A percentile compares a stretch with the other conserved stretches of the same genome.
Evolutionary conservation across 2,888 invertebrate genomes (phyloP).

Genomic region (Gortyna flavago): DNA sequence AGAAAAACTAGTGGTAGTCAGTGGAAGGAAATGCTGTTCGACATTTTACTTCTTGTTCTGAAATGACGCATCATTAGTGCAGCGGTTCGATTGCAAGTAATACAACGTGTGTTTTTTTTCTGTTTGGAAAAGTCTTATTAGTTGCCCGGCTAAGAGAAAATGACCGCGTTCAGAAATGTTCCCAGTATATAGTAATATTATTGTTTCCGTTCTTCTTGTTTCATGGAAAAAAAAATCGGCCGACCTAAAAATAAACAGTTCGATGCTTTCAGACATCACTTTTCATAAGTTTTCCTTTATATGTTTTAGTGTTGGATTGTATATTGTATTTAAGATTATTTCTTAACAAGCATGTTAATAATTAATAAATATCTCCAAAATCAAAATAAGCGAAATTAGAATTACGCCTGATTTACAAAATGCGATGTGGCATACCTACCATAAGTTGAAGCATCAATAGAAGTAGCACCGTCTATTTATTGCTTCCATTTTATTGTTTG

Average conservation of each 20-base stretch:
- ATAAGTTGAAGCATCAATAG: neutral
- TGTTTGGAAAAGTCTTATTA: neutral
- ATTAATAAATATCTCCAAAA: neutral
- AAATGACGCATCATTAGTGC: constrained; percentile 38
- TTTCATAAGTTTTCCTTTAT: no score
- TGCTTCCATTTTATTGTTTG: neutral
- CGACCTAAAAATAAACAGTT: neutral
- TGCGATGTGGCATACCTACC: neutral
- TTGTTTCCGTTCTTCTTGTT: neutral
- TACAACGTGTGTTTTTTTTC: neutral
- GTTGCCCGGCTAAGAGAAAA: neutral
- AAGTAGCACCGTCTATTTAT: neutral
- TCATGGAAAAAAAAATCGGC: neutral
- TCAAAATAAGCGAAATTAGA: neutral
- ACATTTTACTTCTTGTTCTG: constrained; percentile 37
- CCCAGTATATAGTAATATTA: no score
- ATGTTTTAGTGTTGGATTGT: no score
- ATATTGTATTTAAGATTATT: no score
- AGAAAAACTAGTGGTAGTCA: constrained; percentile 53
- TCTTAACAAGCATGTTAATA: no score
- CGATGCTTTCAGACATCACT: neutral
- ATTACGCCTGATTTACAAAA: neutral
- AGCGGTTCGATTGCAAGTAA: neutral
- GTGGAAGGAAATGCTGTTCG: constrained; percentile 44
- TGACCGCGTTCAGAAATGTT: neutral